Base-by-base conservation (phyloP, 1,140 invertebrate species). In the Drosophila rufa region DNA sequence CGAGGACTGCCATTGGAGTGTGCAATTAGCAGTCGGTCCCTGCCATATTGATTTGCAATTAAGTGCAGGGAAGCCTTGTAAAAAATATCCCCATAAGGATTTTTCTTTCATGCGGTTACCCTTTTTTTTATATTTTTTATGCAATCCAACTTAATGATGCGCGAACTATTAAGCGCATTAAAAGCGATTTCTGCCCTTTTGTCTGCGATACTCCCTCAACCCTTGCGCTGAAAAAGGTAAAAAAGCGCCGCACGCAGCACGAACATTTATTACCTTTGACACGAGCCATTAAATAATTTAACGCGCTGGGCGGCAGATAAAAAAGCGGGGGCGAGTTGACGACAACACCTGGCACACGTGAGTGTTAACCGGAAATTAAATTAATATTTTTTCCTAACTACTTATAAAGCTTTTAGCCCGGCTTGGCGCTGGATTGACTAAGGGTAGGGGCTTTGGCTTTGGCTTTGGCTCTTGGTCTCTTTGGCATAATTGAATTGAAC, bases 221-320 rank as follows among this genome's bases (percentile, higher is more conserved):
- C 64, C 62, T 70, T 80, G 55, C 45, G 7, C 22, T 38, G 33
- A 45, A 55, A 15, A 36, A 38, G 22, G 40, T 51, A 47, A 73
- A 66, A 67, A 48, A 65, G 46, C 27, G 30, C 19, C 25, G 61
- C 79, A 58, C 59, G 73, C 62, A 46, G 56, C 9, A 4, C 36
- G 36, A 79, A 84, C 85, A 89, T 84, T 89, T 84, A 89, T 89
- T 84, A 80, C 85, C 80, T 90, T 84, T 89, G 84, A 80, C 84
- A 84, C 61, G 38, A 81, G 69, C 85, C 85, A 89, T 89, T 89
- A 89, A 90, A 90, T 80, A 84, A 90, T 90, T 84, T 69, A 69
- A 75, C 65, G 48, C 65, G 48, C 75, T 60, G 71, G 53, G 74
- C 61, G 61, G 46, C 42, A 68, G 77, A 48, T 62, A 58, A 59